These are phyloP conservation scores for Meloidogyne chitwoodi DNA, from an alignment of 1,140 invertebrate genomes.

Conservation along the genomic window DNA sequence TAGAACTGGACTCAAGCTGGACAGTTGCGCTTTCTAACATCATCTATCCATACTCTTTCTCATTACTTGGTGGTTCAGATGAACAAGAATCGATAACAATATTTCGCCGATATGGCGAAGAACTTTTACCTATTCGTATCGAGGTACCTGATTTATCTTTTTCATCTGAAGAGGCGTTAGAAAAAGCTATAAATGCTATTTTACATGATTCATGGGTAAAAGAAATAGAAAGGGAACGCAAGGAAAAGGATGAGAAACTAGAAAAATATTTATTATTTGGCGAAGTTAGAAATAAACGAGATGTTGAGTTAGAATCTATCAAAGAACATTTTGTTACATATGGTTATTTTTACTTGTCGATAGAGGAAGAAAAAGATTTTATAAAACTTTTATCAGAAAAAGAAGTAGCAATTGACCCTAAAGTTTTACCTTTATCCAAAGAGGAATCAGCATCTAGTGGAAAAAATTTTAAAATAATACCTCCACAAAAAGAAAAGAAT, in stretches of 20 bases:
- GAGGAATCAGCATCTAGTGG: no score
- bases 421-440: no score
- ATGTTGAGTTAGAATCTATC: no score
- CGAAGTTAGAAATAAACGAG: no score
- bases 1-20: constrained; percentile 19
- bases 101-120: background rate
- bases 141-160: background rate
- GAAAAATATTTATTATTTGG: no score
- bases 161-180: background rate
- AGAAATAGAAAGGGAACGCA: background rate
- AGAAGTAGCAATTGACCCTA: no score
- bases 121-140: background rate
- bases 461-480: no score
- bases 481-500: no score
- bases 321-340: no score
- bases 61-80: background rate
- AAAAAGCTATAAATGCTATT: background rate
- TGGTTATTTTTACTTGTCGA: no score
- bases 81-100: background rate
- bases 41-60: constrained; percentile 20
- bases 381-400: no score
- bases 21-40: constrained; percentile 18
- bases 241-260: background rate
- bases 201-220: background rate
- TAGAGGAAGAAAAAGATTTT: no score